Evolutionary conservation across 2,113 vertebrate species (phyloP), one percentile per base, ranked within the genome.

Genomic region (Thunnus maccoyii): DNA sequence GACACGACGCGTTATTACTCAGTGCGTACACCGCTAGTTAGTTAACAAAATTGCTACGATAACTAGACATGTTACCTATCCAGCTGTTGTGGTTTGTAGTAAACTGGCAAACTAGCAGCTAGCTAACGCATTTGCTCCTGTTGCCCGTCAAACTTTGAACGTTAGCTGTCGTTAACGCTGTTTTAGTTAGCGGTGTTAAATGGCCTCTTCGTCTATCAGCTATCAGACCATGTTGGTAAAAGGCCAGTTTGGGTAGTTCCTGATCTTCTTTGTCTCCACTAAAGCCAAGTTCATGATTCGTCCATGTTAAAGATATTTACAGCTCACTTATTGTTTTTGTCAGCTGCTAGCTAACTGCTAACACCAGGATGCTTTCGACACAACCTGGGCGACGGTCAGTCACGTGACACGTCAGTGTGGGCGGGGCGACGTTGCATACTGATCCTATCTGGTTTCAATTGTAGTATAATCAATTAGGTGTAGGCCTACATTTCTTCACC

Each of bases 301-400:
- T 56, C 62, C 73, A 76, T 86, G n/a, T 5, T 71, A 3, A 46
- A 55, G 22, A 57, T 46, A 56, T 78, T 36, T 41, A 58, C 62
- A 77, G 36, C 22, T 55, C n/a, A 69, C 57, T 84, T 65, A 6
- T 48, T 14, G 60, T 69, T 84, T 76, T 70, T 67, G 25, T 76
- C 22, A 77, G 70, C 69, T 58, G 48, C 36, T 46, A 74, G 83
- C 77, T 87, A 80, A 64, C 32, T 70, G 89, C 90, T 91, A 92
- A 87, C 30, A 67, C 67, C 89, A 89, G 86, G 92, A 91, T 90
- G 92, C 93, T 91, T 91, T 88, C 89, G 78, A 90, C 80, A 91
- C 85, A 91, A 90, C 83, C 92, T 89, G 91, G 91, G 88, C 91
- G 89, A 91, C 88, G 89, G 77, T 87, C 89, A 11, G 84, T 92